Percentiles rank a stretch among this genome's conserved stretches.
Conservation (phyloP, 1,140 invertebrate species). For the Camponotus vicinus region DNA sequence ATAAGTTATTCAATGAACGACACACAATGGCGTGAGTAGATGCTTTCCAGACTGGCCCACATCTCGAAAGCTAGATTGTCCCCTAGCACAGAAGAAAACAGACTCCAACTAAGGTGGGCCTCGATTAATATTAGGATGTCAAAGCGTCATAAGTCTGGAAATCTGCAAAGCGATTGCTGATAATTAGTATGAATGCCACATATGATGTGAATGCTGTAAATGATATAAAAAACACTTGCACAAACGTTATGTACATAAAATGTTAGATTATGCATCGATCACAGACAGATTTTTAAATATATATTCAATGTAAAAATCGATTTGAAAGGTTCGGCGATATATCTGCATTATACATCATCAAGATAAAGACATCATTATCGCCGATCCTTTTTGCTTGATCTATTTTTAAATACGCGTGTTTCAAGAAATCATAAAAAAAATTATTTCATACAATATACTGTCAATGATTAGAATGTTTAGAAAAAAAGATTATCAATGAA, state of each 20-base stretch:
- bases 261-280: constrained; percentile 2
- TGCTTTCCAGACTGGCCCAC: constrained; percentile 88
- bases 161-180: constrained; percentile 84
- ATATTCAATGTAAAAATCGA: background rate
- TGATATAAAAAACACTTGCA: constrained; percentile 37
- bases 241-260: background rate
- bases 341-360: no score
- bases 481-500: background rate
- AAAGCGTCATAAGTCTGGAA: constrained; percentile 91
- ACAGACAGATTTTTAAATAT: background rate
- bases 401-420: constrained; percentile 1
- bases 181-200: constrained; percentile 57
- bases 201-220: background rate
- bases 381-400: background rate
- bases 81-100: constrained; percentile 82
- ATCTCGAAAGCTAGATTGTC: constrained; percentile 86
- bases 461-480: background rate
- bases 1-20: constrained; percentile 87
- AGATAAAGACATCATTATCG: background rate
- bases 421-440: background rate
- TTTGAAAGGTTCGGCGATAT: no score
- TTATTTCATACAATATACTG: background rate
- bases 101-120: constrained; percentile 86
- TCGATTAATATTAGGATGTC: constrained; percentile 88
- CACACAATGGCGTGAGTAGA: constrained; percentile 89